Percentiles rank a stretch among this genome's conserved stretches.
phyloP scores from a whole-genome alignment of 2,888 invertebrate genomes.

The Papilio protenor region DNA sequence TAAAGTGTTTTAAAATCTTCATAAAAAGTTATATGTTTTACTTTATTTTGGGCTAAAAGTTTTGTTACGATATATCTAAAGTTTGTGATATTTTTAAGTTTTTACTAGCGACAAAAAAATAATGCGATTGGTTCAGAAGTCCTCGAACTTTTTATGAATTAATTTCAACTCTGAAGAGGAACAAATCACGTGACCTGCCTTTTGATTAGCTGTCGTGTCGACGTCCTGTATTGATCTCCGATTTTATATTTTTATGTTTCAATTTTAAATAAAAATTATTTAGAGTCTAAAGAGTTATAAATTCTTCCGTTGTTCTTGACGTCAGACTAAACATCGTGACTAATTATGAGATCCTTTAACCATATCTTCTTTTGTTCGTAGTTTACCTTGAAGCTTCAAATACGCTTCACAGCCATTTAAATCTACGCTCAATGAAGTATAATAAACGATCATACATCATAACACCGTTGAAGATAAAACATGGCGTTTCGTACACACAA shows the following conservation, averaged over 20 bases:
- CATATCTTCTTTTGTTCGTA: background rate
- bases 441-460: background rate
- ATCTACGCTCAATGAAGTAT: background rate
- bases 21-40: background rate
- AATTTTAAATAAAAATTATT: background rate
- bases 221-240: conserved; percentile 61
- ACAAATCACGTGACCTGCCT: conserved; percentile 75
- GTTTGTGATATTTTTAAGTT: background rate
- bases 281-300: background rate
- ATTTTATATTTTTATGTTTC: conserved; percentile 15
- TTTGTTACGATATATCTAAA: background rate
- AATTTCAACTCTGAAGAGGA: conserved; percentile 78
- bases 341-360: background rate
- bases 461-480: conserved; percentile 9
- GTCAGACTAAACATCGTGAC: background rate
- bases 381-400: background rate
- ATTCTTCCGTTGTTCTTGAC: background rate
- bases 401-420: background rate
- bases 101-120: conserved; percentile 3
- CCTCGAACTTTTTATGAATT: conserved; percentile 68
- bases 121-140: conserved; percentile 1
- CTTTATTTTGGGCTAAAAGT: background rate
- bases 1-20: background rate
- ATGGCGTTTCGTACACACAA: conserved; percentile 21
- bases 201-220: conserved; percentile 67